Evolutionary conservation across 1,140 invertebrate species (phyloP).

Genomic region (Gonioctena quinquepunctata): DNA sequence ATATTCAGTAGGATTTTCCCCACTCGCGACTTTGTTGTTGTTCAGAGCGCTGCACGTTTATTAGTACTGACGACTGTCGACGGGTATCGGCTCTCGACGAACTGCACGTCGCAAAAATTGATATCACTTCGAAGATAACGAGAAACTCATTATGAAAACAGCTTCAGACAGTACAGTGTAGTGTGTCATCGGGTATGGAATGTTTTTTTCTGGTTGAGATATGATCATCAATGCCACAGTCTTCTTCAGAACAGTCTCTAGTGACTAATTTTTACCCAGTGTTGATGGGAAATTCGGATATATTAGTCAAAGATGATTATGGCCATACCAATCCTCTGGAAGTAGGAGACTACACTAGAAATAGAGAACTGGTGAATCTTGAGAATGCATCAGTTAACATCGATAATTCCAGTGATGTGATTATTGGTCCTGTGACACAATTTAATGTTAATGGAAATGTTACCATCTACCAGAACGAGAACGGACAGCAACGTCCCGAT

Average conservation of each 20-base stretch:
- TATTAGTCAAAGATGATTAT: neutral
- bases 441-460: slow-evolving; percentile 19
- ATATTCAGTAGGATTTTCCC: neutral
- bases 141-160: neutral
- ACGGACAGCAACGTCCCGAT: neutral
- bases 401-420: slow-evolving; percentile 14
- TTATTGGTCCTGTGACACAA: slow-evolving; percentile 16
- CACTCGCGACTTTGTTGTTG: neutral
- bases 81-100: neutral
- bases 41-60: neutral
- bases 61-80: neutral
- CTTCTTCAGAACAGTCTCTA: neutral
- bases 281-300: neutral
- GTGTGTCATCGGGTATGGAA: neutral
- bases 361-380: slow-evolving; percentile 7
- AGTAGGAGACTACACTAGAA: neutral
- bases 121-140: neutral
- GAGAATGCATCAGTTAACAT: slow-evolving; percentile 16
- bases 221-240: neutral
- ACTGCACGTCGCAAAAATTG: neutral
- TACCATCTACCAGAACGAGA: neutral
- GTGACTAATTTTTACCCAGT: neutral
- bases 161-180: neutral
- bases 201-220: neutral
- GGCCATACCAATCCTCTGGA: neutral